Percentiles rank a stretch among this genome's conserved stretches.
These are phyloP conservation scores for Stenopsyche tienmushanensis DNA, from an alignment of 1,140 invertebrate species.

Conservation along the genomic window DNA sequence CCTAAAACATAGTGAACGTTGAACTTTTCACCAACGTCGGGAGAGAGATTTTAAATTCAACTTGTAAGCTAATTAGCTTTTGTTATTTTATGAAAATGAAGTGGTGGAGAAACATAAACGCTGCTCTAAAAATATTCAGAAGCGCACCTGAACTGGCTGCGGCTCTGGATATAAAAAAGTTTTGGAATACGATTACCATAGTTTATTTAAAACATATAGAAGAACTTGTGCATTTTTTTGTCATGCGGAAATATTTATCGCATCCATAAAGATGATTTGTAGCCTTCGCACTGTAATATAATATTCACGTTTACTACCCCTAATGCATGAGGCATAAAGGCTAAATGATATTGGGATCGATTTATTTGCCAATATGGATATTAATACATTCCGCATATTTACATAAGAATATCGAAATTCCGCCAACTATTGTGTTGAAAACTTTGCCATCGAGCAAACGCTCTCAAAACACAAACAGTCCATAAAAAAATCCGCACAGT, in stretches of 20 bases:
- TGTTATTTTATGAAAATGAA: constrained; percentile 44
- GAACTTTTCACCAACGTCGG: constrained; percentile 23
- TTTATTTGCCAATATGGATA: no score
- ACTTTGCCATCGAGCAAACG: no score
- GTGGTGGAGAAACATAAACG: constrained; percentile 33
- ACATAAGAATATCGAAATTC: no score
- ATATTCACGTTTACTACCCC: no score
- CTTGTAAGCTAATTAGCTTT: constrained; percentile 42
- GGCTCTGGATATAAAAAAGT: constrained; percentile 34
- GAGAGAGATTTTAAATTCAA: constrained; percentile 39
- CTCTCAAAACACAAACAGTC: no score
- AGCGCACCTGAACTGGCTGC: constrained; percentile 29
- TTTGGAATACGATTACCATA: constrained; percentile 40
- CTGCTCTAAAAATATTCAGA: constrained; percentile 26
- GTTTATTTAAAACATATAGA: constrained; percentile 25
- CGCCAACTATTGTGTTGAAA: no score
- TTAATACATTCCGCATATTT: no score
- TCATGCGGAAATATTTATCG: constrained; percentile 4
- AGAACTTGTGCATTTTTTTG: constrained; percentile 2
- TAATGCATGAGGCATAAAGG: no score
- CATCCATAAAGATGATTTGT: constrained; percentile 4
- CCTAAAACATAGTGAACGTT: constrained; percentile 21
- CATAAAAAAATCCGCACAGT: no score
- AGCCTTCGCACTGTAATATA: background rate
- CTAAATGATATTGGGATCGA: no score